phyloP scores from a whole-genome alignment of 2,888 invertebrate species.

The Leptinotarsa peninsularis region DNA sequence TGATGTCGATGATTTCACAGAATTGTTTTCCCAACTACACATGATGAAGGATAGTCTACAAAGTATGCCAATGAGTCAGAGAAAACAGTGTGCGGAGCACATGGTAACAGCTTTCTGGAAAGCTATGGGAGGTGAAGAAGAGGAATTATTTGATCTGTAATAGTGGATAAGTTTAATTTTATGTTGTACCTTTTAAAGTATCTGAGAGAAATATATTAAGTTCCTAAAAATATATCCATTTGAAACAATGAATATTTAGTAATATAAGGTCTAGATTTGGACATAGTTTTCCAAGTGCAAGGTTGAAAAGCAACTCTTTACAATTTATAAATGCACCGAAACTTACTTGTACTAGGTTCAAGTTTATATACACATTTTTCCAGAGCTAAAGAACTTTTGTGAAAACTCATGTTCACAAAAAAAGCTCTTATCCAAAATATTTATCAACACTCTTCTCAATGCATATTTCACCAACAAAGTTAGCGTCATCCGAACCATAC shows the following conservation, averaged over 20 bases:
- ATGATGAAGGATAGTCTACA: constrained; percentile 77
- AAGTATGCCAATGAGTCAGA: constrained; percentile 72
- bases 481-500: too few relatives aligned
- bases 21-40: constrained; percentile 74
- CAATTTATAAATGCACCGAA: too few relatives aligned
- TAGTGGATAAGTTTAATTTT: constrained; percentile 19
- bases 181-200: neutral
- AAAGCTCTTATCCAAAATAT: too few relatives aligned
- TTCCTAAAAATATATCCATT: neutral
- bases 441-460: too few relatives aligned
- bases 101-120: constrained; percentile 81
- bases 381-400: too few relatives aligned
- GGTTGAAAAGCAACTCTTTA: too few relatives aligned
- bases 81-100: constrained; percentile 78
- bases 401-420: too few relatives aligned
- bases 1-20: constrained; percentile 70
- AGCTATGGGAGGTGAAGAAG: constrained; percentile 79
- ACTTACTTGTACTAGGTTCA: too few relatives aligned
- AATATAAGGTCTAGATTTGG: neutral
- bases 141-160: constrained; percentile 72
- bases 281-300: too few relatives aligned
- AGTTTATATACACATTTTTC: too few relatives aligned
- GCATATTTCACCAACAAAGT: too few relatives aligned
- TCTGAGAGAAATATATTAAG: neutral
- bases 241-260: neutral